These are phyloP conservation scores for Clarias magur DNA, from an alignment of 2,113 vertebrate species.

Conservation along the genomic window DNA sequence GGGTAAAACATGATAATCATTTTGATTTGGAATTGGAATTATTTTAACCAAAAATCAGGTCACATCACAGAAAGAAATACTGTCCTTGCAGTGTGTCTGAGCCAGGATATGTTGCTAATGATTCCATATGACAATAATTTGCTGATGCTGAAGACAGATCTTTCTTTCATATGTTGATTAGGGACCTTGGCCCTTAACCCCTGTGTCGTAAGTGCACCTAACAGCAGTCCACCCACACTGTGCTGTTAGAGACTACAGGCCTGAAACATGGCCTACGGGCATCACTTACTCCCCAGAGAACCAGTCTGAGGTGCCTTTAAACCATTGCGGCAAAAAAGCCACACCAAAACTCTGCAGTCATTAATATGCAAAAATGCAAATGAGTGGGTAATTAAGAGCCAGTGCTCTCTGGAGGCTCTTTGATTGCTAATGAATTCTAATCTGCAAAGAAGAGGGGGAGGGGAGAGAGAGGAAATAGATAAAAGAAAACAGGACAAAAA, in stretches of 20 bases:
- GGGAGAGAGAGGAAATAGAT: slow-evolving; percentile 68
- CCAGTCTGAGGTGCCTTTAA: slow-evolving; percentile 77
- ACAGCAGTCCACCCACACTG: slow-evolving; percentile 61
- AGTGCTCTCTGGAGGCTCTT: slow-evolving; percentile 82
- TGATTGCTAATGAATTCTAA: slow-evolving; percentile 88
- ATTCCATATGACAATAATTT: slow-evolving; percentile 79
- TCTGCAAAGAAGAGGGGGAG: slow-evolving; percentile 80
- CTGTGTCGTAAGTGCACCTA: slow-evolving; percentile 41
- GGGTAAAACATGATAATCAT: background rate
- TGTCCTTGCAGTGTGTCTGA: slow-evolving; percentile 28
- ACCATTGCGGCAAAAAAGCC: slow-evolving; percentile 80
- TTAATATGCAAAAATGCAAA: slow-evolving; percentile 87
- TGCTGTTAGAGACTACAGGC: slow-evolving; percentile 60
- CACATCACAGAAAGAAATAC: slow-evolving; percentile 1
- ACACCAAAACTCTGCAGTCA: slow-evolving; percentile 79
- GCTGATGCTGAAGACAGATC: slow-evolving; percentile 63
- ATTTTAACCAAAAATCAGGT: background rate
- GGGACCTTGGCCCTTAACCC: slow-evolving; percentile 65
- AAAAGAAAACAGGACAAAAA: slow-evolving; percentile 72
- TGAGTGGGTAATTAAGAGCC: slow-evolving; percentile 85
- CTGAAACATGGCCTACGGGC: slow-evolving; percentile 73
- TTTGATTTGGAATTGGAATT: background rate
- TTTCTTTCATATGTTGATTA: slow-evolving; percentile 79
- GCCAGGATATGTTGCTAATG: slow-evolving; percentile 56
- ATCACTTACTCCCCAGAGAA: slow-evolving; percentile 63